phyloP scores from a whole-genome alignment of 2,113 vertebrate genomes.

The Ammospiza nelsoni region DNA sequence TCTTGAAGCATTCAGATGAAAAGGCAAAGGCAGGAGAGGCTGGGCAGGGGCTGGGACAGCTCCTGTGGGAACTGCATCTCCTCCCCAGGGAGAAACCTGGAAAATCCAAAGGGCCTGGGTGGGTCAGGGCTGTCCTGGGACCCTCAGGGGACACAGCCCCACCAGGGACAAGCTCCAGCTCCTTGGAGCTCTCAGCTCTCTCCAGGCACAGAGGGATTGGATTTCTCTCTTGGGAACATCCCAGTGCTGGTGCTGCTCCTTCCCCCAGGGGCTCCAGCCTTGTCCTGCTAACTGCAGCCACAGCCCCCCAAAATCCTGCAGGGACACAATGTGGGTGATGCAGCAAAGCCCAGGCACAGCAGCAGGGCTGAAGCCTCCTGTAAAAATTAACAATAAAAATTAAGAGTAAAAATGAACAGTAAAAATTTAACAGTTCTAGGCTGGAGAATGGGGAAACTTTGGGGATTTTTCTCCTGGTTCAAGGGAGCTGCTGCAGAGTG shows the following conservation, averaged over 20 bases:
- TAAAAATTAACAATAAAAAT: not conserved
- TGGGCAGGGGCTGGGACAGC: not conserved
- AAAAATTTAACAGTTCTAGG: not conserved
- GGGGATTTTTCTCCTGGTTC: not conserved
- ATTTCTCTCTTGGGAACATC: not conserved
- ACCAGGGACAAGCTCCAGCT: not conserved
- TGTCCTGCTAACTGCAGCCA: not conserved
- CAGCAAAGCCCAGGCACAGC: not conserved
- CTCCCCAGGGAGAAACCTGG: not conserved
- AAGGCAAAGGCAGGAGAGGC: not conserved
- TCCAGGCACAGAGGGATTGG: not conserved
- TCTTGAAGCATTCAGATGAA: not conserved
- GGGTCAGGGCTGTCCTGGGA: not conserved
- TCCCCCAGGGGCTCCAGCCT: not conserved
- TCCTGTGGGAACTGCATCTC: conserved; percentile 19
- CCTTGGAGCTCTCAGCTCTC: not conserved
- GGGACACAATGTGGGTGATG: rapidly evolving
- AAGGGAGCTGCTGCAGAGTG: not conserved
- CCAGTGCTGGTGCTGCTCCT: not conserved
- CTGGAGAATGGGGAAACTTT: not conserved
- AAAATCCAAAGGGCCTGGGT: not conserved
- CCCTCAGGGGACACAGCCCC: not conserved
- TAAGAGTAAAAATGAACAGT: not conserved
- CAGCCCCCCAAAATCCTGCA: not conserved
- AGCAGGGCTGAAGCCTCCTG: not conserved